Evolutionary conservation across 2,113 vertebrate species (phyloP).

Genomic region (Xiphias gladius): DNA sequence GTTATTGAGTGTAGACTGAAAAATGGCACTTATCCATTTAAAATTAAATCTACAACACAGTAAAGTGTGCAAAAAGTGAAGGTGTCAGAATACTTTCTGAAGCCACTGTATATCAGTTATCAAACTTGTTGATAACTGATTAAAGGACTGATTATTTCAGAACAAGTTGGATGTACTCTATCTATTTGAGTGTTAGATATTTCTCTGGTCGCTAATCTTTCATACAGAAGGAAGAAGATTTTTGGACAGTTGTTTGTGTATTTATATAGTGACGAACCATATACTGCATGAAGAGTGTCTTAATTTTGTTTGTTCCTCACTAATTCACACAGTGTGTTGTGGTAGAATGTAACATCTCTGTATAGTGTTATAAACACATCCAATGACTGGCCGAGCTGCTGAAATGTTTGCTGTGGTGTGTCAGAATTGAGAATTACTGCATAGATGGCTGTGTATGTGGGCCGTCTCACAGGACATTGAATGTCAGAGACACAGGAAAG

Average conservation of each 20-base stretch:
- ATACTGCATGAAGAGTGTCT: slow-evolving; percentile 1
- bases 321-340: not conserved
- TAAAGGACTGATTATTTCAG: too few species aligned
- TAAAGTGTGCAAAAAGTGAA: too few species aligned
- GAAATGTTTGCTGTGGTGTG: not conserved
- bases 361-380: slow-evolving; percentile 18
- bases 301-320: not conserved
- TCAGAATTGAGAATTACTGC: slow-evolving; percentile 37
- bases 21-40: too few species aligned
- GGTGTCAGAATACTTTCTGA: too few species aligned
- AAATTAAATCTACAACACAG: too few species aligned
- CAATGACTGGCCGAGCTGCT: slow-evolving; percentile 16
- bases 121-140: not conserved
- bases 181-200: too few species aligned
- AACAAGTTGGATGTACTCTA: too few species aligned
- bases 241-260: not conserved
- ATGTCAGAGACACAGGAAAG: slow-evolving; percentile 57
- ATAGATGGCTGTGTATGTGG: slow-evolving; percentile 17
- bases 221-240: not conserved
- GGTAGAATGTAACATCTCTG: not conserved
- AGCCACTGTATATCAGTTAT: not conserved
- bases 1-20: too few species aligned
- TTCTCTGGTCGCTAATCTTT: too few species aligned
- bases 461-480: slow-evolving; percentile 40
- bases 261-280: not conserved